phyloP scores from a whole-genome alignment of 2,888 invertebrate species.

The Xestia rhomboidea region DNA sequence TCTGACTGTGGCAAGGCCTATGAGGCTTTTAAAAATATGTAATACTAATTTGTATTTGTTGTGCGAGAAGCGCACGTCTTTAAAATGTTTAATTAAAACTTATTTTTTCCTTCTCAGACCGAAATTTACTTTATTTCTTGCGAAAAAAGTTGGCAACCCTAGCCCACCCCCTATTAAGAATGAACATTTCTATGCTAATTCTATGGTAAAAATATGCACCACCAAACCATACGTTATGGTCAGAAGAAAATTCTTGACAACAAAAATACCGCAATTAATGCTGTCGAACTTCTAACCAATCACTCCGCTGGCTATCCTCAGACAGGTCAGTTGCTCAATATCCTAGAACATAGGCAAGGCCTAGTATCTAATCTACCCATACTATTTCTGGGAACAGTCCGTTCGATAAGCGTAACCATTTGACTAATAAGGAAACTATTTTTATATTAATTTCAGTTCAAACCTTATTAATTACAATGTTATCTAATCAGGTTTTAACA shows the following conservation, averaged over 20 bases:
- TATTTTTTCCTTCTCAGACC: too few species aligned
- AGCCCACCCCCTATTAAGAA: too few species aligned
- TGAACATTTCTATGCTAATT: neutral
- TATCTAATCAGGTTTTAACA: slow-evolving; percentile 55
- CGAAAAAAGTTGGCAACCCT: too few species aligned
- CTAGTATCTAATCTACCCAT: neutral
- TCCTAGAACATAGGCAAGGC: neutral
- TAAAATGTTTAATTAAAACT: too few species aligned
- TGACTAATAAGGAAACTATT: neutral
- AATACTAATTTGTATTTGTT: too few species aligned
- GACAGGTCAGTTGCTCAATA: neutral
- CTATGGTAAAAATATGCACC: too few species aligned
- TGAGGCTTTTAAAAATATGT: too few species aligned
- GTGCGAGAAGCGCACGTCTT: too few species aligned
- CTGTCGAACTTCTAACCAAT: neutral
- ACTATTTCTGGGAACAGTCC: neutral
- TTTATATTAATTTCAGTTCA: slow-evolving; percentile 6
- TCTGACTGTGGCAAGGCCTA: too few species aligned
- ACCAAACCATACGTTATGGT: too few species aligned
- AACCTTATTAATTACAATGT: slow-evolving; percentile 34
- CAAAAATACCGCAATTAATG: neutral
- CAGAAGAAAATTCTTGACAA: neutral
- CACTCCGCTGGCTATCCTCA: neutral
- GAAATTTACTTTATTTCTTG: too few species aligned
- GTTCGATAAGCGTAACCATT: neutral